These are phyloP conservation scores for Parazoanthus swiftii DNA, from an alignment of 92 coral and sea anemone species.

Conservation along the genomic window DNA sequence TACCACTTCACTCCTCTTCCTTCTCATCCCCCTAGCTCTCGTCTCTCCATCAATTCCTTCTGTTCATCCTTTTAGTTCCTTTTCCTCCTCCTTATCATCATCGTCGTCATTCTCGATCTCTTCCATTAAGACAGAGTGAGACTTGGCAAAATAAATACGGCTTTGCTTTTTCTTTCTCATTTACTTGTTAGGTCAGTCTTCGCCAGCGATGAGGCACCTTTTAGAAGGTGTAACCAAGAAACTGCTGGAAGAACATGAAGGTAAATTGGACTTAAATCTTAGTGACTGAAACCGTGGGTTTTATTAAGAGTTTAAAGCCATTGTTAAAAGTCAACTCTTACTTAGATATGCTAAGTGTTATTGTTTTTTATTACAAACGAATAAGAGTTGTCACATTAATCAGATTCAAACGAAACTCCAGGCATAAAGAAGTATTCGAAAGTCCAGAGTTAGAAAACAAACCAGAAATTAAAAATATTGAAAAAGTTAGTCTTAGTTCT, in stretches of 20 bases:
- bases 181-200: slow-evolving; percentile 6
- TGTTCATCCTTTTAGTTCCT: neutral
- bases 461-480: too few species aligned
- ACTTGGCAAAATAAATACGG: neutral
- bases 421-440: too few species aligned
- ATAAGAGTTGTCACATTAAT: too few species aligned
- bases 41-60: neutral
- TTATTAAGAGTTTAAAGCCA: neutral
- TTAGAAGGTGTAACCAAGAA: slow-evolving; percentile 79
- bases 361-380: too few species aligned
- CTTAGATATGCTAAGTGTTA: too few species aligned
- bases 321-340: too few species aligned
- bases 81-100: neutral
- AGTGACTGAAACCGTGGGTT: too few species aligned
- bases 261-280: neutral
- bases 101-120: neutral
- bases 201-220: slow-evolving; percentile 69
- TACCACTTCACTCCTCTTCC: neutral
- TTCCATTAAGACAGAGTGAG: neutral
- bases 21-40: neutral
- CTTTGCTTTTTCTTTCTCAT: neutral
- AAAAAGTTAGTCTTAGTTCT: too few species aligned
- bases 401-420: too few species aligned
- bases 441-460: too few species aligned
- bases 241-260: slow-evolving; percentile 49